phyloP scores from a whole-genome alignment of 2,888 invertebrate genomes.

The Prosopocoilus inquinatus region DNA sequence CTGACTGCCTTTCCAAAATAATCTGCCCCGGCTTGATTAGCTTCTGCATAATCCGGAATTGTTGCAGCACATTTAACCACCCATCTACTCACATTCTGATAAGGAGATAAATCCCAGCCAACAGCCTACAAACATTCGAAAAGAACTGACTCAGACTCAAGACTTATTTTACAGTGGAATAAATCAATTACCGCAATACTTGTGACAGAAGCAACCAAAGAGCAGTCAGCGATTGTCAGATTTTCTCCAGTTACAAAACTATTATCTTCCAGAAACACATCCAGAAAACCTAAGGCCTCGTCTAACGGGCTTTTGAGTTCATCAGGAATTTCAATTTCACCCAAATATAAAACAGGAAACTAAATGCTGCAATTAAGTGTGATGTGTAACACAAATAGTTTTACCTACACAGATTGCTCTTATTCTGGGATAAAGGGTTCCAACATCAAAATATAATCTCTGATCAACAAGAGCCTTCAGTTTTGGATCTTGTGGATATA shows the following conservation, averaged over 20 bases:
- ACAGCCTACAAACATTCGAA: constrained; percentile 51
- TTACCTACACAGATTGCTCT: constrained; percentile 60
- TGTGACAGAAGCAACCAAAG: constrained; percentile 57
- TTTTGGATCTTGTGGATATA: constrained; percentile 62
- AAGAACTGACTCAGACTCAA: constrained; percentile 10
- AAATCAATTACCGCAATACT: constrained; percentile 55
- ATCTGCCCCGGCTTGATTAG: constrained; percentile 60
- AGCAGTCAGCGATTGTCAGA: constrained; percentile 64
- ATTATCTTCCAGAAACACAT: constrained; percentile 57
- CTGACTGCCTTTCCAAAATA: constrained; percentile 58
- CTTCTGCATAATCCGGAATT: constrained; percentile 59
- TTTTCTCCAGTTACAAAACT: constrained; percentile 63
- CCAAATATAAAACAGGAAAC: constrained; percentile 62
- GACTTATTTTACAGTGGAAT: constrained; percentile 7
- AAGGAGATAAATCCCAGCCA: constrained; percentile 59
- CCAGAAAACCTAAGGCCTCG: constrained; percentile 59
- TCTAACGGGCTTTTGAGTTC: constrained; percentile 57
- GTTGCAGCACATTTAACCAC: constrained; percentile 55
- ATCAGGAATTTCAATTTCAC: constrained; percentile 57
- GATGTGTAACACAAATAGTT: neutral
- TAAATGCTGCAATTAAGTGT: constrained; percentile 38
- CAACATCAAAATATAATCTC: constrained; percentile 62
- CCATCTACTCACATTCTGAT: constrained; percentile 61
- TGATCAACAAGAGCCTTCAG: constrained; percentile 61
- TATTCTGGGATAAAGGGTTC: constrained; percentile 61